Evolutionary conservation across 2,797 vertebrate species (phyloP).

Genomic region (Carapus acus): DNA sequence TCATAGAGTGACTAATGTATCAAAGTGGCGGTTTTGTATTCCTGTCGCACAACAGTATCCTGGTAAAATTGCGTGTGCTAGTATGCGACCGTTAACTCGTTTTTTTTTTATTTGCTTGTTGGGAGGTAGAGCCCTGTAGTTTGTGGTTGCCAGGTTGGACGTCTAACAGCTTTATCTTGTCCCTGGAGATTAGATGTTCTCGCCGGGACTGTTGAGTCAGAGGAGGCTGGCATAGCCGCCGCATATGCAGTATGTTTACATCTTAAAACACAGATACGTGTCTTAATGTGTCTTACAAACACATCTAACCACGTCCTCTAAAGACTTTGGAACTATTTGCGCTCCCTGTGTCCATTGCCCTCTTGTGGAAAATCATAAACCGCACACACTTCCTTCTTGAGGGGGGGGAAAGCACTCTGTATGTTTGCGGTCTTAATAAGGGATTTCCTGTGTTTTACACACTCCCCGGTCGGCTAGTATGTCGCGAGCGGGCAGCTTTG

Average conservation of each 20-base stretch:
- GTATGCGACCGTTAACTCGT: background rate
- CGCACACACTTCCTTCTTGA: background rate
- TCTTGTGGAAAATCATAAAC: background rate
- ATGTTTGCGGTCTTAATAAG: background rate
- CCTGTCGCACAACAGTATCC: background rate
- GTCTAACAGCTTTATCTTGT: background rate
- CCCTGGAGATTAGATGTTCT: background rate
- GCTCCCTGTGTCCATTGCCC: background rate
- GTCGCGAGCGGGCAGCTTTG: slow-evolving; percentile 37
- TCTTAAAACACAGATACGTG: background rate
- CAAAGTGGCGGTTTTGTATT: background rate
- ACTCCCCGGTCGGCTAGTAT: background rate
- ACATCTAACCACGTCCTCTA: background rate
- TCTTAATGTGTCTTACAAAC: no score
- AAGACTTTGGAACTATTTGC: background rate
- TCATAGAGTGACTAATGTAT: background rate
- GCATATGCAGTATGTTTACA: background rate
- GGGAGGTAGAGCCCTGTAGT: no score
- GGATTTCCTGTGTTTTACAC: background rate
- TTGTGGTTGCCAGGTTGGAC: no score
- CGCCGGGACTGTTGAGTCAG: background rate
- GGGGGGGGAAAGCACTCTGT: background rate
- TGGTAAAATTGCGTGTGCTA: background rate
- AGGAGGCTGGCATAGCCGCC: no score
- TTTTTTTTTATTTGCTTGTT: no score